Base-by-base conservation (phyloP, 2,113 vertebrate species). In the Thomomys bottae region DNA sequence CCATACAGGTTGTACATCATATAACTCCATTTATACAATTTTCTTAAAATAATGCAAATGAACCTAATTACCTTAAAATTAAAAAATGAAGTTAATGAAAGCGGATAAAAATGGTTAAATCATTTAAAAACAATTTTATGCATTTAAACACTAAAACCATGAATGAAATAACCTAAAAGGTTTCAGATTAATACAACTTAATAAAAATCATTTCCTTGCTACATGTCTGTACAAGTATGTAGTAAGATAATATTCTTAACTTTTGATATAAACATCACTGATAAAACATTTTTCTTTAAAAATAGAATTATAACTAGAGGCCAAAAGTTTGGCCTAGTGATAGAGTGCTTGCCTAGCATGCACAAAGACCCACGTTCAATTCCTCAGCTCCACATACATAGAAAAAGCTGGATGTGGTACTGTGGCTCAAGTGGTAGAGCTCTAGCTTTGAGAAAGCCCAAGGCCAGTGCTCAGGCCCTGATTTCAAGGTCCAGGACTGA, bases 71-170 rank as follows among this genome's bases (percentile, higher is more conserved):
- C 28, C 28, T 67, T 71, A 83, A 61, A 75, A 57, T 23, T 72
- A 89, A 88, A 66, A 32, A 70, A 84, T 36, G 84, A 70, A 94
- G 73, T 66, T 72, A 84, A 90, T 85, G 49, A 61, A 66, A 87
- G 24, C 18, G 36, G 54, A 30, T 78, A 78, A 88, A 91, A 80
- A 24, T 72, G 38, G 73, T 42, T 75, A 87, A 80, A 12, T 59
- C 6, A 87, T 14, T 81, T 78, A 64, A 87, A 93, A 78, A 18
- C 21, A 85, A 67, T 83, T 64, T 92, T 36, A 84, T 73, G 11
- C 75, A 49, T 72, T 94, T 88, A 66, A 28, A 14, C 3, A 88
- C 23, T 85, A 84, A 63, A 87, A 91, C 18, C 93, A 86, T 49
- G 91, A 59, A 85, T 54, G 20, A 85, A 91, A 79, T 64, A 8